Percentiles rank a stretch among this genome's conserved stretches.
Evolutionary conservation across 2,888 invertebrate species (phyloP).

Genomic region (Chaetoderma sp.): DNA sequence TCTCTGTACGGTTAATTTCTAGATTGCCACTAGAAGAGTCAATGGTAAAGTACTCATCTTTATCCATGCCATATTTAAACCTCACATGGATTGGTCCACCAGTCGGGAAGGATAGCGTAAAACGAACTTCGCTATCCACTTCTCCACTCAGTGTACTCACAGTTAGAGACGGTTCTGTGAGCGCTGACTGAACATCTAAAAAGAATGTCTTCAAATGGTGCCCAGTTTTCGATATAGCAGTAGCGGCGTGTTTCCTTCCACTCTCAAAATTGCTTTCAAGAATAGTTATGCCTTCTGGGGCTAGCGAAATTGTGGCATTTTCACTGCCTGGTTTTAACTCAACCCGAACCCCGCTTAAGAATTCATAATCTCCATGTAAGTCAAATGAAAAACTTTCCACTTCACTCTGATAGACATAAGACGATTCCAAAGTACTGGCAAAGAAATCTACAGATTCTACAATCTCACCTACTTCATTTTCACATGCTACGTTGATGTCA

Average conservation of each 20-base stretch:
- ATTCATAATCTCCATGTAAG: background rate
- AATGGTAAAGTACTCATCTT: slow-evolving; percentile 43
- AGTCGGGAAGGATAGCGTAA: slow-evolving; percentile 45
- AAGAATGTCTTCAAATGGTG: slow-evolving; percentile 31
- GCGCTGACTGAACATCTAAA: slow-evolving; percentile 38
- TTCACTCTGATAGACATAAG: background rate
- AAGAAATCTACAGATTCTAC: background rate
- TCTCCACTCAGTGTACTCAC: slow-evolving; percentile 38
- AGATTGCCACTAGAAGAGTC: slow-evolving; percentile 33
- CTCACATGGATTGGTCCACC: slow-evolving; percentile 52
- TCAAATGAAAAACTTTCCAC: background rate
- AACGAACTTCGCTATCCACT: slow-evolving; percentile 47
- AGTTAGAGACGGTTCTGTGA: slow-evolving; percentile 38
- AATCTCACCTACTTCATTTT: background rate
- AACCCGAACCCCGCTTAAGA: background rate
- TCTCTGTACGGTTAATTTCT: slow-evolving; percentile 38
- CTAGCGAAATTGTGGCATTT: slow-evolving; percentile 4
- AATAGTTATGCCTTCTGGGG: slow-evolving; percentile 1
- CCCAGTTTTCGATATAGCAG: slow-evolving; percentile 6
- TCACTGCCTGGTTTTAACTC: slow-evolving; percentile 17
- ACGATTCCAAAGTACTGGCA: background rate
- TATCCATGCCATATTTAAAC: slow-evolving; percentile 52
- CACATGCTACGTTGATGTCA: background rate
- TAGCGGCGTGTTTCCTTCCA: slow-evolving; percentile 26
- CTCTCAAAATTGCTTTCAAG: background rate